Evolutionary conservation across 2,888 invertebrate genomes (phyloP).

Genomic region (Nephrotoma guestfalica): DNA sequence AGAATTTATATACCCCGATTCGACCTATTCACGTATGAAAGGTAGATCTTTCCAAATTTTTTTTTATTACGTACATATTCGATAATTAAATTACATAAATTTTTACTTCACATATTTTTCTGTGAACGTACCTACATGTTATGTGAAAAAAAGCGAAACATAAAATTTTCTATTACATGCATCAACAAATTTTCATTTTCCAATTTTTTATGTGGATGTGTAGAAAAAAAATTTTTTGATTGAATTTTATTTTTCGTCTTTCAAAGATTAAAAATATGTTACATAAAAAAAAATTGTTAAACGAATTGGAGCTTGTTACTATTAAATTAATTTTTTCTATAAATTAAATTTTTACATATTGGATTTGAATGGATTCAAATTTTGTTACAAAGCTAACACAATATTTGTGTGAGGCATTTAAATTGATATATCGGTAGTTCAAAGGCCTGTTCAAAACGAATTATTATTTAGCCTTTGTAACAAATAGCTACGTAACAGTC

Average conservation of each 20-base stretch:
- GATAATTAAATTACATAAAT: neutral
- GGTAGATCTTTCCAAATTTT: neutral
- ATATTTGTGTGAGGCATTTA: neutral
- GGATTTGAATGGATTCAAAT: neutral
- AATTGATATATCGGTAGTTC: too few species aligned
- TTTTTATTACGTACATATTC: neutral
- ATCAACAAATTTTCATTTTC: neutral
- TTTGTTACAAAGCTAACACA: neutral
- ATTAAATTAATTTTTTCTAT: neutral
- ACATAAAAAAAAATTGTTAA: neutral
- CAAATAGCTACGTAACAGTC: too few species aligned
- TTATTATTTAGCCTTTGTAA: too few species aligned
- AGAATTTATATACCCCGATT: neutral
- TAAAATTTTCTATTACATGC: neutral
- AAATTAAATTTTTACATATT: neutral
- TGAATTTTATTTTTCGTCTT: neutral
- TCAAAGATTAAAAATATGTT: neutral
- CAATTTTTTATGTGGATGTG: neutral
- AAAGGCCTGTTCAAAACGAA: too few species aligned
- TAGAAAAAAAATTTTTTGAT: neutral
- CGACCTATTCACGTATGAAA: neutral
- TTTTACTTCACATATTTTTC: neutral
- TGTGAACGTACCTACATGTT: neutral
- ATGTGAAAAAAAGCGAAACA: neutral
- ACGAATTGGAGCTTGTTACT: neutral